Evolutionary conservation across 2,888 invertebrate genomes (phyloP).

Genomic region (Nymphalis c-album): DNA sequence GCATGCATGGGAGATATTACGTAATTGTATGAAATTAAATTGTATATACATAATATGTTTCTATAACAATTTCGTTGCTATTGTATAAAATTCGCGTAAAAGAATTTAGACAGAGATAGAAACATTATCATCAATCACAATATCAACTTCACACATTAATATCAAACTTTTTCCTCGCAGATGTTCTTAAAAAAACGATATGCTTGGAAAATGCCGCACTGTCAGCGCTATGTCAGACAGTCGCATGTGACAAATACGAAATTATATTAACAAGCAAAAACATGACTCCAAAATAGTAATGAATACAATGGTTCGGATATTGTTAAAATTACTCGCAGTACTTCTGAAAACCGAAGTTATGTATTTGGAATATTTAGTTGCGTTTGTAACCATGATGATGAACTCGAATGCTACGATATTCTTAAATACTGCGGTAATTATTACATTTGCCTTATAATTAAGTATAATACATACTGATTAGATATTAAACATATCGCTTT

Average conservation of each 20-base stretch:
- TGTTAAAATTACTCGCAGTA: constrained; percentile 53
- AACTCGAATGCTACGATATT: constrained; percentile 52
- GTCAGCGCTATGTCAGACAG: constrained; percentile 19
- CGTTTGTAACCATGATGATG: constrained; percentile 48
- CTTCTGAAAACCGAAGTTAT: constrained; percentile 49
- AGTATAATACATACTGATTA: too few species aligned
- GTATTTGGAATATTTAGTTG: constrained; percentile 57
- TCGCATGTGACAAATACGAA: constrained; percentile 16
- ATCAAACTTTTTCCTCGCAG: constrained; percentile 7
- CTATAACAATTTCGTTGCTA: too few species aligned
- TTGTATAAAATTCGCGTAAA: too few species aligned
- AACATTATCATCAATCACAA: too few species aligned
- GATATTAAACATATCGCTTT: too few species aligned
- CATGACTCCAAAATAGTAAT: constrained; percentile 41
- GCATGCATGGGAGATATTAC: too few species aligned
- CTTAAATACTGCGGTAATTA: constrained; percentile 55
- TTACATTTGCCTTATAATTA: constrained; percentile 1
- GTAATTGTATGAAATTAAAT: too few species aligned
- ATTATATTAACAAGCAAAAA: constrained; percentile 3
- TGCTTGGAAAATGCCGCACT: constrained; percentile 19
- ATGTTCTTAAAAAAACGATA: constrained; percentile 10
- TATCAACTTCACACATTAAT: not conserved
- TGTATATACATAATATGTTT: too few species aligned
- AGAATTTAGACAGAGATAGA: too few species aligned
- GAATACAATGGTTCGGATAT: constrained; percentile 45